A percentile compares a stretch with the other conserved stretches of the same genome.
Evolutionary conservation across 2,797 vertebrate species (phyloP).

Genomic region (Spinus pinus): DNA sequence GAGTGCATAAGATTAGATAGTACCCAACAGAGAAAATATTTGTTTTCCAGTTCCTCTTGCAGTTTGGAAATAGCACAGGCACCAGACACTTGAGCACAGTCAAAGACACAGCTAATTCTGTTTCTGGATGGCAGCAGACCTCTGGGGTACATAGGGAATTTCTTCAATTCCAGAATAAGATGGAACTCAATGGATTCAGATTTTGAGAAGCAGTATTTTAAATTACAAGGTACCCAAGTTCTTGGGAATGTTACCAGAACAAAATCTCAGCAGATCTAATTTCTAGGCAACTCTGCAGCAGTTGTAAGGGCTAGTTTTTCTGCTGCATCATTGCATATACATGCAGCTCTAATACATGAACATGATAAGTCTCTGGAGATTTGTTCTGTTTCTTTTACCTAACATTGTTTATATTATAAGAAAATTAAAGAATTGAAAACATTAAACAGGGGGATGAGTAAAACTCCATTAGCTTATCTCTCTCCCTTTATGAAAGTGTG

Average conservation of each 20-base stretch:
- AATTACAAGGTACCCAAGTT: not conserved
- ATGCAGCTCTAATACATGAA: not conserved
- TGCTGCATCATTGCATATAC: not conserved
- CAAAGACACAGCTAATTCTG: not conserved
- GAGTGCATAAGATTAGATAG: not conserved
- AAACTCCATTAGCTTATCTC: not conserved
- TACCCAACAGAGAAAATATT: not conserved
- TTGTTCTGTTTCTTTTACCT: not conserved
- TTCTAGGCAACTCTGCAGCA: not conserved
- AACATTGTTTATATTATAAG: not conserved
- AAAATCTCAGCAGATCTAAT: not conserved
- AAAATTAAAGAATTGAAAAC: not conserved
- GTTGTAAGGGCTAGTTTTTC: not conserved
- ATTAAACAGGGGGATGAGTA: not conserved
- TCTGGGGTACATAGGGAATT: not conserved
- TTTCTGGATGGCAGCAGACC: not conserved
- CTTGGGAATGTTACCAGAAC: not conserved
- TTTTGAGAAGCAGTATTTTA: not conserved
- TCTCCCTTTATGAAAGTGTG: not conserved
- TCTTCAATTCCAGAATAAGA: not conserved
- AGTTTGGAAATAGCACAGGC: not conserved
- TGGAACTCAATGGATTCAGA: not conserved
- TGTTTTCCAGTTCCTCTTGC: not conserved
- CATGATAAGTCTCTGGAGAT: not conserved
- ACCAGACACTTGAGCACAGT: not conserved